A percentile compares a stretch with the other conserved stretches of the same genome.
Evolutionary conservation across 2,888 invertebrate species (phyloP).

Genomic region (Adineta ricciae): DNA sequence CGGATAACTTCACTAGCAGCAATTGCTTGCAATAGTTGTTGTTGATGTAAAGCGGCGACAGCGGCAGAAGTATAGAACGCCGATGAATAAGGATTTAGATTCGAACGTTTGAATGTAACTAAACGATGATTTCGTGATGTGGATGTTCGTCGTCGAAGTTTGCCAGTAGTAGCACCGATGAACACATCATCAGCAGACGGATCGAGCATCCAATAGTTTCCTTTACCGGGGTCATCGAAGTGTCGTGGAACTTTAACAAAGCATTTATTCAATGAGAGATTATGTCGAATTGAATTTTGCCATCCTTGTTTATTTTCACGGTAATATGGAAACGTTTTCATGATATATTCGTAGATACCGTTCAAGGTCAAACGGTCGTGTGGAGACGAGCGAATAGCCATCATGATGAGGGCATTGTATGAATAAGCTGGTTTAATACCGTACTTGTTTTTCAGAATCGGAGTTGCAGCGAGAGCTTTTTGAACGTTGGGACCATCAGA

Average conservation of each 20-base stretch:
- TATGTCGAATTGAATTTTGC: conserved; percentile 97
- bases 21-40: background rate
- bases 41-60: background rate
- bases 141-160: conserved; percentile 76
- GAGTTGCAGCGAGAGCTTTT: background rate
- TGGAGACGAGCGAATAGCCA: conserved; percentile 88
- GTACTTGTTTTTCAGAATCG: conserved; percentile 25
- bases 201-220: conserved; percentile 99
- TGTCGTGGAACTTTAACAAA: conserved; percentile 77
- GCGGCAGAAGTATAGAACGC: background rate
- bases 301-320: conserved; percentile 94
- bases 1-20: background rate
- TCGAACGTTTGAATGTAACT: conserved; percentile 2
- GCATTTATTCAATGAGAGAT: conserved; percentile 90
- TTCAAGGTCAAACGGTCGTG: conserved; percentile 85
- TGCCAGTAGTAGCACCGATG: conserved; percentile 93
- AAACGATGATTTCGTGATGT: conserved; percentile 51
- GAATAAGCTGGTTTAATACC: conserved; percentile 86
- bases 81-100: background rate
- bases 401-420: conserved; percentile 97
- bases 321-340: conserved; percentile 95
- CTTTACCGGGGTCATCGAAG: conserved; percentile 97
- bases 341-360: conserved; percentile 95
- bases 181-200: conserved; percentile 92
- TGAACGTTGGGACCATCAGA: background rate